A percentile compares a stretch with the other conserved stretches of the same genome.
Evolutionary conservation across 2,113 vertebrate genomes (phyloP).

Genomic region (Phodopus roborovskii): DNA sequence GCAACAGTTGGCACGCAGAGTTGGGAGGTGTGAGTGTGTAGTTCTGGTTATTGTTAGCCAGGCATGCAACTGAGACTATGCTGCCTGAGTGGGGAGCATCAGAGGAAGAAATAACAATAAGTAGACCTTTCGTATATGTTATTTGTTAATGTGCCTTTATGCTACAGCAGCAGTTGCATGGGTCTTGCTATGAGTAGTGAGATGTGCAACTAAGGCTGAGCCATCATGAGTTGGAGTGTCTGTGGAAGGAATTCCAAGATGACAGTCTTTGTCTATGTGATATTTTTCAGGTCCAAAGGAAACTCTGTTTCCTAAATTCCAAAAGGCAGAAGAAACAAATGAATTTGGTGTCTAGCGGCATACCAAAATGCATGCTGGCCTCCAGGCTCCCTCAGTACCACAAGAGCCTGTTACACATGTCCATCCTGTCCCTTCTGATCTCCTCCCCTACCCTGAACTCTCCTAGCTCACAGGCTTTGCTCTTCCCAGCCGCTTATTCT

Average conservation of each 20-base stretch:
- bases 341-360: background rate
- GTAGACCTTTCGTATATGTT: background rate
- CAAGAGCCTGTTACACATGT: background rate
- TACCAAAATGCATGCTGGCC: background rate
- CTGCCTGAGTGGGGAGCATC: background rate
- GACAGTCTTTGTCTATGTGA: background rate
- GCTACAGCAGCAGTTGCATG: background rate
- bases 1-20: background rate
- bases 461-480: background rate
- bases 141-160: background rate
- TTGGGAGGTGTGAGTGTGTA: background rate
- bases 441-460: background rate
- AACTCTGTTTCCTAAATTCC: background rate
- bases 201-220: background rate
- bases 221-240: background rate
- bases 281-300: background rate
- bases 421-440: background rate
- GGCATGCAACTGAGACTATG: background rate
- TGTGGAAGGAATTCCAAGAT: background rate
- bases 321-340: background rate
- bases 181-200: background rate
- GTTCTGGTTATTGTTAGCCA: background rate
- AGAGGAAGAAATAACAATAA: background rate
- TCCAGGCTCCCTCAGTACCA: background rate
- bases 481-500: background rate